These are phyloP conservation scores for Mugil cephalus DNA, from an alignment of 2,113 vertebrate genomes.

Conservation along the genomic window DNA sequence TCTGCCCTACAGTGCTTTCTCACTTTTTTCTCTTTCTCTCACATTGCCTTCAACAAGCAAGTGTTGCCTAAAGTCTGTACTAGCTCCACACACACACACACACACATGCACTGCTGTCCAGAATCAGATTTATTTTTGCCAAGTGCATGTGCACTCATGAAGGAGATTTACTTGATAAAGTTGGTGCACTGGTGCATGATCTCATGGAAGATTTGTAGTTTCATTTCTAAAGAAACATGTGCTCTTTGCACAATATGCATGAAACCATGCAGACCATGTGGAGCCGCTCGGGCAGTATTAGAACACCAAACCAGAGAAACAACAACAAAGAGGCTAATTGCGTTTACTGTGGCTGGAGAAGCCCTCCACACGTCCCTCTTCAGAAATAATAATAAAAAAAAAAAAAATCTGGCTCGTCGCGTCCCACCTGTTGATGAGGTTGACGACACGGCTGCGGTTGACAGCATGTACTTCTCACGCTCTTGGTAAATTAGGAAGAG, in stretches of 20 bases:
- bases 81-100: conserved; percentile 20
- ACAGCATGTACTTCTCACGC: no score
- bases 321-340: neutral
- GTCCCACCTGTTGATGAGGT: neutral
- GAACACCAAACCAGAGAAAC: neutral
- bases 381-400: no score
- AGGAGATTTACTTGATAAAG: conserved; percentile 23
- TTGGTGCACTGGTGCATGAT: conserved; percentile 13
- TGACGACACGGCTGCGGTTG: neutral
- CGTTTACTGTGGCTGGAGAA: no score
- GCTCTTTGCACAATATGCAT: conserved; percentile 6
- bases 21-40: conserved; percentile 69
- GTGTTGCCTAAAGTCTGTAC: conserved; percentile 66
- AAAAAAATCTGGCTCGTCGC: neutral
- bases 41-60: conserved; percentile 70
- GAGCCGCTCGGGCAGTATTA: conserved; percentile 2
- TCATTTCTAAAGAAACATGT: neutral
- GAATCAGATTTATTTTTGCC: conserved; percentile 40
- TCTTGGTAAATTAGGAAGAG: no score
- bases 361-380: neutral
- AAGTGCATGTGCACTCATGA: conserved; percentile 18
- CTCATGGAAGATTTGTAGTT: conserved; percentile 12
- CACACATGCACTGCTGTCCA: conserved; percentile 12
- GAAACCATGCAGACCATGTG: neutral
- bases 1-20: conserved; percentile 75